Base-by-base conservation (phyloP, 2,113 vertebrate species). In the Cyanistes caeruleus region DNA sequence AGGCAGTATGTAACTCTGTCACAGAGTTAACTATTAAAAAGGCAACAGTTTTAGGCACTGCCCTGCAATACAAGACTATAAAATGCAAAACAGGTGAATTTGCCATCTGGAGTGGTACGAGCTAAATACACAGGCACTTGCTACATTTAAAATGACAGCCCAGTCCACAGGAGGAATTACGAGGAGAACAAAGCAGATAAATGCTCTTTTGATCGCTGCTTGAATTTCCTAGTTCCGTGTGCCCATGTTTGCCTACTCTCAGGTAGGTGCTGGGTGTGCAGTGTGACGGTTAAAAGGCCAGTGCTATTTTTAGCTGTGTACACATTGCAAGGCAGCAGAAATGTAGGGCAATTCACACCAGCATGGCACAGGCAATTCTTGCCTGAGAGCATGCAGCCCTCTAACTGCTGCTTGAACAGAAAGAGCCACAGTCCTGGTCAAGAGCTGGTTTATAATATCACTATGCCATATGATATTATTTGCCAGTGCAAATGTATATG, bases 331-430 rank as follows among this genome's bases (percentile, higher is more conserved):
- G 44, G 88, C n/a, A 87, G 83, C 39, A 95, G 60, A 60, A 96
- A 95, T 89, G 58, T 88, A 95, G 90, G 84, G n/a, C 92, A 92
- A 77, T 63, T 91, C 93, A 90, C 72, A 58, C 33, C 37, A n/a
- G 65, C 58, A 49, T 18, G 0, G 84, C 62, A 79, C 33, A 31
- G 33, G n/a, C 83, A 81, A 59, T 31, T 63, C 55, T 39, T 65
- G 51, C 80, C 79, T 62, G 41, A 72, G 86, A 89, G 84, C 62
- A 63, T 7, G 30, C 21, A 80, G 72, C 13, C 4, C 27, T 85
- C 31, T 41, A 55, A 80, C 44, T 52, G 65, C 77, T 85, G 62
- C 65, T 69, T 65, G 74, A 92, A 87, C 21, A 84, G 76, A 81
- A 23, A 80, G 19, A 43, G 69, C 17, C 5, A 6, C 63, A 41